Conservation (phyloP, 1,140 invertebrate genomes). For the Papilio polytes region DNA sequence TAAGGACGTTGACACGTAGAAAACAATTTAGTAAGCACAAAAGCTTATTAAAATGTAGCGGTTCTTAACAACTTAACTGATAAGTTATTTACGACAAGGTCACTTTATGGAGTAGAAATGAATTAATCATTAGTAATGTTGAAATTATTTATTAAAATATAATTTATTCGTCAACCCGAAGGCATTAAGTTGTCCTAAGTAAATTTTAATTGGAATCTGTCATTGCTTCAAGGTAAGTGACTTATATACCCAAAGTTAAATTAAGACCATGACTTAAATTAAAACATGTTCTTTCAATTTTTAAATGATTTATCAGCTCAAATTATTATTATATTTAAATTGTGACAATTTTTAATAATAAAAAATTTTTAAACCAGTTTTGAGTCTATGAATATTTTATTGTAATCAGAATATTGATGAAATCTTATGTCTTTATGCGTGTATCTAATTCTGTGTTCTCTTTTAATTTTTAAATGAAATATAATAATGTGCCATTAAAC, state of each 20-base stretch:
- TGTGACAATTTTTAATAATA: not conserved
- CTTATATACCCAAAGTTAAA: slow-evolving; percentile 30
- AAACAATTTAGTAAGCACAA: not conserved
- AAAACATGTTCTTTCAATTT: not conserved
- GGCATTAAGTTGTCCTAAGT: not conserved
- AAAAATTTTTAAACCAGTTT: not conserved
- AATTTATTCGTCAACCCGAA: slow-evolving; percentile 24
- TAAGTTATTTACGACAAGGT: slow-evolving; percentile 7
- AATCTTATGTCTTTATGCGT: not conserved
- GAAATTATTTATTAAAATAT: slow-evolving; percentile 32
- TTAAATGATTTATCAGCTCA: not conserved
- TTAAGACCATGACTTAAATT: slow-evolving; percentile 25
- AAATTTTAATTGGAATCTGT: slow-evolving; percentile 27
- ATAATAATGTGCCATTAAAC: slow-evolving; percentile 25
- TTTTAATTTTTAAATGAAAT: not conserved
- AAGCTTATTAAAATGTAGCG: not conserved
- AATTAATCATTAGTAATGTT: not conserved
- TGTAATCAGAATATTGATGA: not conserved
- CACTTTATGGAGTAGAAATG: not conserved
- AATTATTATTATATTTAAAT: not conserved
- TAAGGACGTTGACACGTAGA: not conserved
- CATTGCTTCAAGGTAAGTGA: slow-evolving; percentile 30
- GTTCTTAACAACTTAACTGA: not conserved
- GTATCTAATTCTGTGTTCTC: not conserved
- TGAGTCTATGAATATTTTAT: not conserved